A percentile compares a stretch with the other conserved stretches of the same genome.
phyloP scores from a whole-genome alignment of 1,140 invertebrate species.

The Pachypeltis micranthus region DNA sequence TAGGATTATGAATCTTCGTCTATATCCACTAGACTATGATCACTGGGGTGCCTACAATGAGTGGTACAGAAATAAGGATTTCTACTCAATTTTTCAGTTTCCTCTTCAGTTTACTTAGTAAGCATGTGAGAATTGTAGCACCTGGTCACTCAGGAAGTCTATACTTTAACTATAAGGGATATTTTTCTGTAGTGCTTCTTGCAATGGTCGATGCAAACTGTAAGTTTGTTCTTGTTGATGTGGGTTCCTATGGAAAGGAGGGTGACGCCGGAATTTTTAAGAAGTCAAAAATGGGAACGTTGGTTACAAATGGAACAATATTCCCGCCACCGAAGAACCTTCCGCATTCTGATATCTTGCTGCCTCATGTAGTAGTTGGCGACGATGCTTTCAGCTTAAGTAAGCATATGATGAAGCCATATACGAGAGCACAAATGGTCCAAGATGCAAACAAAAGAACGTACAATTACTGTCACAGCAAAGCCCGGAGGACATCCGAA shows the following conservation, averaged over 20 bases:
- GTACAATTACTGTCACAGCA: slow-evolving; percentile 28
- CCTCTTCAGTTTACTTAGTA: too few relatives aligned
- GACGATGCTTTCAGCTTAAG: slow-evolving; percentile 32
- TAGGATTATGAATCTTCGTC: too few relatives aligned
- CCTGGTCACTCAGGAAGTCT: slow-evolving; percentile 30
- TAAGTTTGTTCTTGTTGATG: slow-evolving; percentile 34
- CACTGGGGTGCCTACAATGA: too few relatives aligned
- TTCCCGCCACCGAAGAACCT: slow-evolving; percentile 23
- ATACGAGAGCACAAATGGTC: slow-evolving; percentile 23
- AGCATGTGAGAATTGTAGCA: slow-evolving; percentile 36
- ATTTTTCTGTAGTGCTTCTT: slow-evolving; percentile 35
- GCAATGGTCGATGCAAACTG: slow-evolving; percentile 36
- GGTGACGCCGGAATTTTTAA: slow-evolving; percentile 31
- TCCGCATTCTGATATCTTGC: slow-evolving; percentile 19
- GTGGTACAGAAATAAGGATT: too few relatives aligned
- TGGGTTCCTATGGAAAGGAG: slow-evolving; percentile 33
- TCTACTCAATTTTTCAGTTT: too few relatives aligned
- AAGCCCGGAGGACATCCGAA: slow-evolving; percentile 27
- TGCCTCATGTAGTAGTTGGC: slow-evolving; percentile 31
- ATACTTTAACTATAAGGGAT: slow-evolving; percentile 37
- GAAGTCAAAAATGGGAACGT: slow-evolving; percentile 19
- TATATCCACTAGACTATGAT: too few relatives aligned
- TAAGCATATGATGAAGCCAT: slow-evolving; percentile 31
- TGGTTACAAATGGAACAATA: slow-evolving; percentile 14
- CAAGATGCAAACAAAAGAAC: slow-evolving; percentile 24